These are phyloP conservation scores for Cinclus cinclus DNA, from an alignment of 2,113 vertebrate genomes.

Conservation along the genomic window DNA sequence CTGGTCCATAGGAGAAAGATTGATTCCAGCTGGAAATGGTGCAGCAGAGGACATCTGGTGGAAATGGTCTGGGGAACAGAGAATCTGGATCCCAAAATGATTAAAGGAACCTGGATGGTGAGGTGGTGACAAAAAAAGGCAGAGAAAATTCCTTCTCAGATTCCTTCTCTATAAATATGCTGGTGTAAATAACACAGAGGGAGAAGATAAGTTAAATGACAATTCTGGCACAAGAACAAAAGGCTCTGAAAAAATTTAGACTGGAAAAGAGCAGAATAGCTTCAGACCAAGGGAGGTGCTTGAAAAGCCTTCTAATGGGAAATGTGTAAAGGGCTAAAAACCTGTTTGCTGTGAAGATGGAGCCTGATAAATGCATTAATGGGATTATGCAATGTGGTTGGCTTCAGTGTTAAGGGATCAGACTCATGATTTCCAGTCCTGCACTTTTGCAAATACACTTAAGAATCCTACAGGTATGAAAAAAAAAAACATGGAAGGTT, in stretches of 20 bases:
- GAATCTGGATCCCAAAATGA: background rate
- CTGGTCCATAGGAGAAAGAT: background rate
- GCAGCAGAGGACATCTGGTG: background rate
- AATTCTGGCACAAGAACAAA: constrained; percentile 44
- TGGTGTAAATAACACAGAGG: background rate
- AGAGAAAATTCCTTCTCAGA: background rate
- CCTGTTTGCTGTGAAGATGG: constrained; percentile 9
- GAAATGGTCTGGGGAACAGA: background rate
- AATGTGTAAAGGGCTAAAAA: constrained; percentile 31
- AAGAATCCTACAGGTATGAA: background rate
- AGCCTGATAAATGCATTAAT: constrained; percentile 45
- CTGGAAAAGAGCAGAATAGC: constrained; percentile 20
- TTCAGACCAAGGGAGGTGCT: constrained; percentile 7
- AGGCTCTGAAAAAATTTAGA: constrained; percentile 21
- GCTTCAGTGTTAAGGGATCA: constrained; percentile 30
- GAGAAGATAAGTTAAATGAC: constrained; percentile 33
- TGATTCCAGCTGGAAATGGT: background rate
- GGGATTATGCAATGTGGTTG: background rate
- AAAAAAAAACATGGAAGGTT: background rate
- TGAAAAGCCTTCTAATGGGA: background rate
- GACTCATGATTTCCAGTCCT: background rate
- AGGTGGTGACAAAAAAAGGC: background rate
- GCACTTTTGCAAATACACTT: background rate
- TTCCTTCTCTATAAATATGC: constrained; percentile 31
- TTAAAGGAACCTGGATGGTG: background rate